phyloP scores from a whole-genome alignment of 2,113 vertebrate species.

The Elephas maximus region DNA sequence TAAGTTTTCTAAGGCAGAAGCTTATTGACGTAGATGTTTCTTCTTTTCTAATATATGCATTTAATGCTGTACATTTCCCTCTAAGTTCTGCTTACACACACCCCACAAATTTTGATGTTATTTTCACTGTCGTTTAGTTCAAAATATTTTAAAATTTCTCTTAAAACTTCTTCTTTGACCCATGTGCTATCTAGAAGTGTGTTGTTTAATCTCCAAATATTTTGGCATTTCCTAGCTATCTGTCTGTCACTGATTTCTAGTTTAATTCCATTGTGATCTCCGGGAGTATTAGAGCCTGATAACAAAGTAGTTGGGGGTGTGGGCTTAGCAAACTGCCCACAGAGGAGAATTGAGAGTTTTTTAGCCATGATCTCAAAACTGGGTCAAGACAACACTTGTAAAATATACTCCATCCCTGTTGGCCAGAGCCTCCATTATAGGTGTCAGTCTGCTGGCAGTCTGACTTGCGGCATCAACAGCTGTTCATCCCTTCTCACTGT shows the following conservation, averaged over 20 bases:
- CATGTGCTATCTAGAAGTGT: not conserved
- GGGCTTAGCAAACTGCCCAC: not conserved
- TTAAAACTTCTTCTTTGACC: not conserved
- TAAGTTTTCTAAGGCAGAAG: not conserved
- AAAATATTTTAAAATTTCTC: not conserved
- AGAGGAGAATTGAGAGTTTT: not conserved
- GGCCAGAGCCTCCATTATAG: not conserved
- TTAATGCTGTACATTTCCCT: not conserved
- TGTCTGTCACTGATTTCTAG: not conserved
- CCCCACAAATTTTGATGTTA: not conserved
- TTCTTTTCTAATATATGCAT: not conserved
- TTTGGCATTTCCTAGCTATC: not conserved
- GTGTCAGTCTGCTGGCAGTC: not conserved
- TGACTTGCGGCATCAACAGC: not conserved
- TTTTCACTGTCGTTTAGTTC: not conserved
- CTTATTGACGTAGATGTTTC: not conserved
- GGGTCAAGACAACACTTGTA: not conserved
- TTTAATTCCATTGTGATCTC: not conserved
- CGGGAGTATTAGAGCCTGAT: not conserved
- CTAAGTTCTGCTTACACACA: not conserved
- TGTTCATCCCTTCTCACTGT: not conserved
- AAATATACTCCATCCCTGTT: not conserved
- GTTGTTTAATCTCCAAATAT: not conserved
- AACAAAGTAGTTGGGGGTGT: not conserved
- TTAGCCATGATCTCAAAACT: slow-evolving; percentile 17